Base-by-base conservation (phyloP, 2,888 invertebrate genomes). In the Andrena praecox region DNA sequence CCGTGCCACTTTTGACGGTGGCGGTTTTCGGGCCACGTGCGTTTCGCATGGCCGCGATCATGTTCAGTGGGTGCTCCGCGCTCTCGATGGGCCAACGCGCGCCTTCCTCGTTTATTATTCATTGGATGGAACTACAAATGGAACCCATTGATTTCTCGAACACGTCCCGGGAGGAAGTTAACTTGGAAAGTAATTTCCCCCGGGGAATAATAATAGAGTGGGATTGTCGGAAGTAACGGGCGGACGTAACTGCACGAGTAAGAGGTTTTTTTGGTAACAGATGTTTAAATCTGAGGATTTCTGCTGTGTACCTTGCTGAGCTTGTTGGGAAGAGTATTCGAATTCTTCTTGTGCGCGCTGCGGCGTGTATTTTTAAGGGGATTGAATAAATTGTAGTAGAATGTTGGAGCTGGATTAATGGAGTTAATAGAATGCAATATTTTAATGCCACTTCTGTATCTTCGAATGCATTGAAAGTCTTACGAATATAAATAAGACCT, bases 1-100 rank as follows among this genome's bases (percentile, higher is more conserved):
- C 1, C 64, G 85, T 83, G 87, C 83, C 71, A 85, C 85, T 85
- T 87, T 69, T 80, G 16, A 59, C 64, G 29, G 42, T 63, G 62
- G 50, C 52, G 50, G 6, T 42, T 63, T 33, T 72, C 52, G 29
- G 66, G 29, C 48, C 67, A 52, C 60, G 50, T 42, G 59, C 12
- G 27, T 7, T 16, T 31, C 48, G 31, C 59, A n/a, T 24, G 2
- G 16, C 29, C 60, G 12, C 20, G n/a, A 60, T 31, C 20, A 16
- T 48, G 29, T 27, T 29, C 7, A 42, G 24, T 0, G 24, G 12
- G 3, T 8, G 10, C 20, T 35, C 50, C 50, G 0, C 50, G 50
- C 24, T 24, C 24, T 48, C 20, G 5, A 35, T 10, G 35, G 35
- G 6, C 35, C 29, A 2, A 7, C 12, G 10, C 27, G 3, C 33